A percentile compares a stretch with the other conserved stretches of the same genome.
phyloP scores from a whole-genome alignment of 2,888 invertebrate genomes.

The Daptonema setosum region DNA sequence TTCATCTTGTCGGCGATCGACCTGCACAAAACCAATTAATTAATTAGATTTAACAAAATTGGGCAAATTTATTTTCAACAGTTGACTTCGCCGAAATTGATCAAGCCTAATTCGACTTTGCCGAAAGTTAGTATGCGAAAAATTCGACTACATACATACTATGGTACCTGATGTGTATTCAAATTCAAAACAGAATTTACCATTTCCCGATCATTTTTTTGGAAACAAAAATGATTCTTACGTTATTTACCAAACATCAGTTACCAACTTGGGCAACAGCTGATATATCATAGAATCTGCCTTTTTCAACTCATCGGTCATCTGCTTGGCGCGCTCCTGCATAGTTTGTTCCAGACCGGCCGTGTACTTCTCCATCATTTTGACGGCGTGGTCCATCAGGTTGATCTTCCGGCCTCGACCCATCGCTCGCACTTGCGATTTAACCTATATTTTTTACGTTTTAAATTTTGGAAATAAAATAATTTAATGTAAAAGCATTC shows the following conservation, averaged over 20 bases:
- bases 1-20: slow-evolving; percentile 4
- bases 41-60: not conserved
- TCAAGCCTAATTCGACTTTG: not conserved
- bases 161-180: not conserved
- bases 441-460: not conserved
- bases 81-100: not conserved
- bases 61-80: not conserved
- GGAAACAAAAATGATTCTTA: not conserved
- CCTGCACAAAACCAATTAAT: not conserved
- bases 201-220: not conserved
- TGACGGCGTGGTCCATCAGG: slow-evolving; percentile 1
- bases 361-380: slow-evolving; percentile 1
- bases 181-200: not conserved
- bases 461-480: no score
- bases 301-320: not conserved
- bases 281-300: not conserved
- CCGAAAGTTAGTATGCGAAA: not conserved
- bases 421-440: not conserved
- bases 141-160: no score
- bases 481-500: no score
- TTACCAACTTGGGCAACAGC: not conserved
- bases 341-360: not conserved
- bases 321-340: not conserved
- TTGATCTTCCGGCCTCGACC: not conserved
- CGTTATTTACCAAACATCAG: not conserved